Percentiles rank a stretch among this genome's conserved stretches.
These are phyloP conservation scores for Iselma pallidipennis DNA, from an alignment of 2,888 invertebrate genomes.

Conservation along the genomic window DNA sequence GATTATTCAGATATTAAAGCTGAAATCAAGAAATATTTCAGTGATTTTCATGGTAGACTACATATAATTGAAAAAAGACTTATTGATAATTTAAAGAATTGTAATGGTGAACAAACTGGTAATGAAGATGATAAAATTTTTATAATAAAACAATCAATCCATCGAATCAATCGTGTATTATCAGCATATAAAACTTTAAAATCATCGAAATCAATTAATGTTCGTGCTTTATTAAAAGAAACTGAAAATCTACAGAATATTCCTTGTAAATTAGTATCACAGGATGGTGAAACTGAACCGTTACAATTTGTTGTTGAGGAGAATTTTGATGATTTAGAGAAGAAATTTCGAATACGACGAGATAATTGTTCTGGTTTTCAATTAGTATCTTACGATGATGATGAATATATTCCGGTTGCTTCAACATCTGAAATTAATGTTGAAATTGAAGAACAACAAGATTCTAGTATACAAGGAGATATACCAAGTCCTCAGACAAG, in stretches of 20 bases:
- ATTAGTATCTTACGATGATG: not conserved
- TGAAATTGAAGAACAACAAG: too few species aligned
- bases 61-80: conserved; percentile 61
- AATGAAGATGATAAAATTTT: conserved; percentile 3
- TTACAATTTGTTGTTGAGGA: conserved; percentile 18
- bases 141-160: conserved; percentile 2
- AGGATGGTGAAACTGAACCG: not conserved
- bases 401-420: not conserved
- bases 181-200: not conserved
- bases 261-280: conserved; percentile 10
- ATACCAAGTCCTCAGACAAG: too few species aligned
- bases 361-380: not conserved
- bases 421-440: too few species aligned
- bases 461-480: too few species aligned
- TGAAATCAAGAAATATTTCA: conserved; percentile 59
- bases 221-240: conserved; percentile 7
- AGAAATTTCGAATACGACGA: not conserved
- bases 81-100: conserved; percentile 33
- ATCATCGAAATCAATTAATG: conserved; percentile 19
- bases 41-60: conserved; percentile 58
- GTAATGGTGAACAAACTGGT: not conserved
- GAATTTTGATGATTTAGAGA: conserved; percentile 21
- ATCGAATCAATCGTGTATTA: conserved; percentile 1
- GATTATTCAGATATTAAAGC: conserved; percentile 18
- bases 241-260: conserved; percentile 6